These are phyloP conservation scores for Lasioglossum pauxillum DNA, from an alignment of 2,888 invertebrate species.

Conservation along the genomic window DNA sequence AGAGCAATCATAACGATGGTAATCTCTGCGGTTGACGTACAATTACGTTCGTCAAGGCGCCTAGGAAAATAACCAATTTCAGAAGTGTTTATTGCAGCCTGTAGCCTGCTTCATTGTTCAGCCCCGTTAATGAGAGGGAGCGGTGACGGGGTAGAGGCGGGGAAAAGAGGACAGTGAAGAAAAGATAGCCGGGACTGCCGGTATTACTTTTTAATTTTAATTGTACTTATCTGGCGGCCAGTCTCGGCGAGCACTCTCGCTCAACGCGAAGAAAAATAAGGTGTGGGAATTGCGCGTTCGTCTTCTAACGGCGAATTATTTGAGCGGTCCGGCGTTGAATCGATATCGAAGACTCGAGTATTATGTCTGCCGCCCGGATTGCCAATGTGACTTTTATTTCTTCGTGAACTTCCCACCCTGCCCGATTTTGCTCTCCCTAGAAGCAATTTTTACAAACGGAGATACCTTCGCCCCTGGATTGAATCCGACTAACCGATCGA, in stretches of 20 bases:
- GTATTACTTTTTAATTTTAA: constrained; percentile 73
- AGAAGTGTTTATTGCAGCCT: constrained; percentile 79
- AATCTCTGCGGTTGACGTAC: constrained; percentile 82
- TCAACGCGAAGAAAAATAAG: constrained; percentile 37
- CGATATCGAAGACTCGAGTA: constrained; percentile 10
- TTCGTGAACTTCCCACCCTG: not conserved
- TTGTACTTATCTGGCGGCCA: constrained; percentile 58
- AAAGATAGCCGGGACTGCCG: constrained; percentile 23
- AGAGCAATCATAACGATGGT: constrained; percentile 81
- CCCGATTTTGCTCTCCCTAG: not conserved
- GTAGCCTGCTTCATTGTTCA: constrained; percentile 73
- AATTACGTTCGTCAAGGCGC: constrained; percentile 76
- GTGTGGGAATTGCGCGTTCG: constrained; percentile 38
- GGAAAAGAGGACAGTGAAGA: constrained; percentile 31
- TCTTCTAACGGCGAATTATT: constrained; percentile 37
- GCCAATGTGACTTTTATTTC: constrained; percentile 7
- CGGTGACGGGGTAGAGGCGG: not conserved
- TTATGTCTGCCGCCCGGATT: not conserved
- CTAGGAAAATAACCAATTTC: constrained; percentile 81
- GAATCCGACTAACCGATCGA: constrained; percentile 38
- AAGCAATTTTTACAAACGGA: constrained; percentile 30
- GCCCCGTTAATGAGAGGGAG: constrained; percentile 73
- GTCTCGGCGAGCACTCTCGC: not conserved
- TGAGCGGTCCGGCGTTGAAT: constrained; percentile 27
- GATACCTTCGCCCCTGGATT: not conserved